Evolutionary conservation across 2,113 vertebrate species (phyloP).

Genomic region (Erinaceus europaeus): DNA sequence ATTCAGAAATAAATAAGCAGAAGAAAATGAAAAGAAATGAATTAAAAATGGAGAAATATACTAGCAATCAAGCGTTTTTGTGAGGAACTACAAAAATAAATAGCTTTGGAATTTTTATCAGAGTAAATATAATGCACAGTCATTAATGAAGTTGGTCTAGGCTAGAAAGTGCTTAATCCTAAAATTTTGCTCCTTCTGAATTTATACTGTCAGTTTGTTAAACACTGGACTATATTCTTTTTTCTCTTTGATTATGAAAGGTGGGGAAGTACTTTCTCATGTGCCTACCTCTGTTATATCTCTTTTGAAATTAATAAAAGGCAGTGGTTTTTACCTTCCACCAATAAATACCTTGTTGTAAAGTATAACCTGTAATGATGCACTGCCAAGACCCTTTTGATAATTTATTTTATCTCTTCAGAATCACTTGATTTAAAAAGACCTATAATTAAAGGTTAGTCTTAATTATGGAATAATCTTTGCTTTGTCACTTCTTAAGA

Average conservation of each 20-base stretch:
- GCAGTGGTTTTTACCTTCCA: neutral
- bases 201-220: conserved; percentile 8
- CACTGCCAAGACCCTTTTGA: neutral
- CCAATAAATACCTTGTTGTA: neutral
- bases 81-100: neutral
- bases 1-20: no score
- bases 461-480: conserved; percentile 64
- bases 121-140: neutral
- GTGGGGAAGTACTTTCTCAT: neutral
- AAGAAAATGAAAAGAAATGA: no score
- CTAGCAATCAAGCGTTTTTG: neutral
- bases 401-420: conserved; percentile 60
- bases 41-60: neutral
- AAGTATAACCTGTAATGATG: neutral
- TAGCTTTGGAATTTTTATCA: neutral
- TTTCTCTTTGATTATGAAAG: neutral
- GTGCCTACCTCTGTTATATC: neutral
- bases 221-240: neutral
- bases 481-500: conserved; percentile 55
- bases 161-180: neutral
- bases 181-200: no score
- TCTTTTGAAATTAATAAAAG: neutral
- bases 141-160: neutral
- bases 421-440: conserved; percentile 54
- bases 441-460: conserved; percentile 64